Conservation (phyloP, 2,888 invertebrate genomes). For the Melanostoma scalare region DNA sequence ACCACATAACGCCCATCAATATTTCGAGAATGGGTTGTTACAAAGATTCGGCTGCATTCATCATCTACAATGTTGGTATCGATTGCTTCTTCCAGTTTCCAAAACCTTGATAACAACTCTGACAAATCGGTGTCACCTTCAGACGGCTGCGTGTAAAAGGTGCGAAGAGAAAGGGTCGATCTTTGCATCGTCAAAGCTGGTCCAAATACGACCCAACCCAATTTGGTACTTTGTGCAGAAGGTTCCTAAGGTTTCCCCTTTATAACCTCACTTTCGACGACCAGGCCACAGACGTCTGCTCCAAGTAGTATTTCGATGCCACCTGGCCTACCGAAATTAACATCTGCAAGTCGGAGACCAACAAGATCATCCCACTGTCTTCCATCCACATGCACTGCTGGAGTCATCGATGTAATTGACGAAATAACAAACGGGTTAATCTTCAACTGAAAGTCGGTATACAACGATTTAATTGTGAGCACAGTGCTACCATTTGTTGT, state of each 20-base stretch:
- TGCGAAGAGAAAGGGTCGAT: neutral
- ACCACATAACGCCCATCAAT: slow-evolving; percentile 30
- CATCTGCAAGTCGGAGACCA: slow-evolving; percentile 1
- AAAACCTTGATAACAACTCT: slow-evolving; percentile 37
- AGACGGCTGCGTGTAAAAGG: neutral
- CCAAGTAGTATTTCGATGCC: slow-evolving; percentile 15
- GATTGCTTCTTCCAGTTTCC: slow-evolving; percentile 23
- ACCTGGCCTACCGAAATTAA: slow-evolving; percentile 9
- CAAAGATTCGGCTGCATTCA: slow-evolving; percentile 21
- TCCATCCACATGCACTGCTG: slow-evolving; percentile 12
- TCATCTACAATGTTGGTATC: neutral
- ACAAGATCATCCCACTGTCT: slow-evolving; percentile 25
- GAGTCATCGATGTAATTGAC: too few relatives aligned
- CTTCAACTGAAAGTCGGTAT: too few relatives aligned
- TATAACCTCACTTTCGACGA: slow-evolving; percentile 22
- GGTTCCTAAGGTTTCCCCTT: too few relatives aligned
- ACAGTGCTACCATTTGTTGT: too few relatives aligned
- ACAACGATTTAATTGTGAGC: too few relatives aligned
- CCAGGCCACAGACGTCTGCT: slow-evolving; percentile 15
- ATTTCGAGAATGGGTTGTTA: neutral
- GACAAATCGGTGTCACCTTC: slow-evolving; percentile 25
- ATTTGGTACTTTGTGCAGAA: too few relatives aligned
- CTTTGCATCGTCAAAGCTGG: slow-evolving; percentile 26
- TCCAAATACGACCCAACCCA: too few relatives aligned
- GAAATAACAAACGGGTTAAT: too few relatives aligned